Conservation (phyloP, 2,797 vertebrate genomes). For the Sandelia bainsii region DNA sequence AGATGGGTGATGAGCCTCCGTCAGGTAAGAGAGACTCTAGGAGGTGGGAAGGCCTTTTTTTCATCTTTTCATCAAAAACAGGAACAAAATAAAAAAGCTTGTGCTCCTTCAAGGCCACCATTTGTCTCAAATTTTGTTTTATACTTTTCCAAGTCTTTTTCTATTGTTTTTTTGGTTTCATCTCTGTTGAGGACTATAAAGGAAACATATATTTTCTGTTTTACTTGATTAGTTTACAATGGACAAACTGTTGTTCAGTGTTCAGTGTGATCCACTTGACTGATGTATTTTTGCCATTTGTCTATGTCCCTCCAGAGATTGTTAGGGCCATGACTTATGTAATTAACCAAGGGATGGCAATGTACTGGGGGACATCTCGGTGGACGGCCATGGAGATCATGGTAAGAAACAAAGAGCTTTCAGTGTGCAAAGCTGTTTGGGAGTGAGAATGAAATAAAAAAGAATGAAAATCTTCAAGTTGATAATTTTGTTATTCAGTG, state of each 20-base stretch:
- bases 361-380: conserved; percentile 99
- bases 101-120: neutral
- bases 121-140: neutral
- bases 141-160: neutral
- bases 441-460: neutral
- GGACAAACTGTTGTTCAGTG: neutral
- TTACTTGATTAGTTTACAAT: neutral
- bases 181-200: neutral
- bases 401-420: conserved; percentile 80
- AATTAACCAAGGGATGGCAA: conserved; percentile 98
- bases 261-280: neutral
- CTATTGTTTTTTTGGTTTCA: neutral
- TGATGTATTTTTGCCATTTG: neutral
- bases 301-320: conserved; percentile 86
- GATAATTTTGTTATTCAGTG: neutral
- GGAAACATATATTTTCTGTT: neutral
- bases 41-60: conserved; percentile 3
- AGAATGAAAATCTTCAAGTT: neutral
- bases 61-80: conserved; percentile 1
- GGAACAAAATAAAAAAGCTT: neutral
- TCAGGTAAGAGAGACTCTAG: conserved; percentile 35
- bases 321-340: conserved; percentile 98
- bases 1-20: conserved; percentile 31
- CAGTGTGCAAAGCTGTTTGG: neutral
- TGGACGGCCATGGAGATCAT: conserved; percentile 99